Percentiles rank a stretch among this genome's conserved stretches.
phyloP scores from a whole-genome alignment of 2,797 vertebrate species.

The Pseudotriccus pelzelni region DNA sequence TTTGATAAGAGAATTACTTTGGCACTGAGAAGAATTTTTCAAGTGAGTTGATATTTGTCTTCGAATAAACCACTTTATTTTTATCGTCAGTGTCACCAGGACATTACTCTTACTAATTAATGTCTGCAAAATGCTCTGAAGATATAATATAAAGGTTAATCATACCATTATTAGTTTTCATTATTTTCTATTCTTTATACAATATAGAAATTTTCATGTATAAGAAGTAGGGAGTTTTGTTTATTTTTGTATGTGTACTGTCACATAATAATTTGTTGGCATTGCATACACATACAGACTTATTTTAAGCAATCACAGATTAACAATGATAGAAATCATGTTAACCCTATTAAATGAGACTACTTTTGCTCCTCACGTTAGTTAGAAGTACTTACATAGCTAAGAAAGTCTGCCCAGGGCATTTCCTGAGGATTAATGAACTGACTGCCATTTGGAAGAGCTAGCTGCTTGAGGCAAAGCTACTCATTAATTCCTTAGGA shows the following conservation, averaged over 20 bases:
- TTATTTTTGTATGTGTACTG: not conserved
- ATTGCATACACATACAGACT: not conserved
- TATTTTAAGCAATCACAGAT: not conserved
- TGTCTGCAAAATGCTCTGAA: not conserved
- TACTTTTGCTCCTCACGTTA: not conserved
- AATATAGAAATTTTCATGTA: not conserved
- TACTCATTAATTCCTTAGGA: not conserved
- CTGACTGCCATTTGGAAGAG: not conserved
- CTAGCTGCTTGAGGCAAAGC: not conserved
- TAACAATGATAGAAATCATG: not conserved
- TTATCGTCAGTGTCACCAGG: not conserved
- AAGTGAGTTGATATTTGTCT: not conserved
- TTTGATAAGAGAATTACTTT: not conserved
- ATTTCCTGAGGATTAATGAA: constrained; percentile 4
- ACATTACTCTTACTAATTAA: not conserved
- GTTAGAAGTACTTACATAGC: not conserved
- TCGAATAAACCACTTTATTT: not conserved
- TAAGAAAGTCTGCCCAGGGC: not conserved
- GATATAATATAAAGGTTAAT: not conserved
- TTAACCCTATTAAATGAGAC: not conserved
- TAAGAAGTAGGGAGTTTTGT: not conserved
- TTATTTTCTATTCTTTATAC: not conserved
- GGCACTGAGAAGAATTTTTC: not conserved
- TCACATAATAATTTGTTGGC: not conserved
- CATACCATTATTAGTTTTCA: not conserved